Evolutionary conservation across 2,888 invertebrate species (phyloP).

Genomic region (Lucinisca nassula): DNA sequence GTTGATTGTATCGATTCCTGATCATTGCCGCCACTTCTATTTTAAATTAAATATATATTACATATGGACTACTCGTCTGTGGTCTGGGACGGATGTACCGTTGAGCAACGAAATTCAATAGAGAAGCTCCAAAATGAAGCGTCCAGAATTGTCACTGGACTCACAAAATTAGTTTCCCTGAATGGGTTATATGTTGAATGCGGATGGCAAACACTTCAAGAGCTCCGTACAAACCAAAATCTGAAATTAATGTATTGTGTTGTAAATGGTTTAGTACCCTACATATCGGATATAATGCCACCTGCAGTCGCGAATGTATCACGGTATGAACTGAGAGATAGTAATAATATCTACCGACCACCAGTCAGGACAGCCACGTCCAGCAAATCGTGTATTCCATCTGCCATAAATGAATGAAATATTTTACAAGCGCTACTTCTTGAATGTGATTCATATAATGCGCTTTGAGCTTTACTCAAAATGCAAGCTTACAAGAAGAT

Average conservation of each 20-base stretch:
- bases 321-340: background rate
- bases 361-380: background rate
- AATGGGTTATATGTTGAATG: background rate
- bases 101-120: background rate
- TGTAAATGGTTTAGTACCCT: background rate
- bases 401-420: background rate
- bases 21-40: too few relatives aligned
- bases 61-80: background rate
- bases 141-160: background rate
- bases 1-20: too few relatives aligned
- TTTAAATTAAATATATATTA: background rate
- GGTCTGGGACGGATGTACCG: background rate
- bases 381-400: background rate
- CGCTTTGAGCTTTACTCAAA: background rate
- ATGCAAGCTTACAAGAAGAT: background rate
- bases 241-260: background rate
- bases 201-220: background rate
- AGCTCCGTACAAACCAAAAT: background rate
- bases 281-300: background rate
- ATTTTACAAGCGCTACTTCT: background rate
- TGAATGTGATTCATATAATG: background rate
- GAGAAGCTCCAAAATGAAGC: background rate
- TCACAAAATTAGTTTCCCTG: background rate
- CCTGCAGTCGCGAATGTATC: background rate
- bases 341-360: background rate